Evolutionary conservation across 2,797 vertebrate species (phyloP).

Genomic region (Cheirogaleus major): DNA sequence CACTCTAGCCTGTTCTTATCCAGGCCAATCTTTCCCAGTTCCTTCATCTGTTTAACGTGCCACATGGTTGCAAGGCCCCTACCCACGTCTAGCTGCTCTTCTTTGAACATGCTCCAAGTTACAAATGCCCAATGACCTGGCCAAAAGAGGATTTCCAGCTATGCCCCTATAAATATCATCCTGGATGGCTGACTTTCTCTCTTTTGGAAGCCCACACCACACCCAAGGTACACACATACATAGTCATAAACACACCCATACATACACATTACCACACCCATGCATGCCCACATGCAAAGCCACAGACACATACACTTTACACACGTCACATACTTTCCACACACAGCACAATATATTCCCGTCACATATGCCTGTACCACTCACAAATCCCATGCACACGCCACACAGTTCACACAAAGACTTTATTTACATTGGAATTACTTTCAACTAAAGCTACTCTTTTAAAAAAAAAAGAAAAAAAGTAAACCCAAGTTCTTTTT

Average conservation of each 20-base stretch:
- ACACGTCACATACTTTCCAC: neutral
- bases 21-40: neutral
- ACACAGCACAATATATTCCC: neutral
- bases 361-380: neutral
- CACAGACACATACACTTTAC: neutral
- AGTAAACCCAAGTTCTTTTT: constrained; percentile 15
- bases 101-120: constrained; percentile 55
- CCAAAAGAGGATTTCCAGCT: constrained; percentile 65
- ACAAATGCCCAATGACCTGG: constrained; percentile 43
- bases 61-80: neutral
- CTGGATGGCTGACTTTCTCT: constrained; percentile 30
- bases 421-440: constrained; percentile 17
- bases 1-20: neutral
- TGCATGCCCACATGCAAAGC: neutral
- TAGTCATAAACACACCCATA: constrained; percentile 36
- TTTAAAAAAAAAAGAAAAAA: neutral
- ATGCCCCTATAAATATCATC: constrained; percentile 62
- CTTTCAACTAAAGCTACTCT: constrained; percentile 11
- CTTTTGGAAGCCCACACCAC: constrained; percentile 27
- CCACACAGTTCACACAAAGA: neutral
- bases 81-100: constrained; percentile 36
- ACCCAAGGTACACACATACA: neutral
- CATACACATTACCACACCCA: neutral
- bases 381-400: neutral
- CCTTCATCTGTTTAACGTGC: constrained; percentile 31